Percentiles rank a stretch among this genome's conserved stretches.
These are phyloP conservation scores for Drosophila suzukii DNA, from an alignment of 1,140 invertebrate species.

Conservation along the genomic window DNA sequence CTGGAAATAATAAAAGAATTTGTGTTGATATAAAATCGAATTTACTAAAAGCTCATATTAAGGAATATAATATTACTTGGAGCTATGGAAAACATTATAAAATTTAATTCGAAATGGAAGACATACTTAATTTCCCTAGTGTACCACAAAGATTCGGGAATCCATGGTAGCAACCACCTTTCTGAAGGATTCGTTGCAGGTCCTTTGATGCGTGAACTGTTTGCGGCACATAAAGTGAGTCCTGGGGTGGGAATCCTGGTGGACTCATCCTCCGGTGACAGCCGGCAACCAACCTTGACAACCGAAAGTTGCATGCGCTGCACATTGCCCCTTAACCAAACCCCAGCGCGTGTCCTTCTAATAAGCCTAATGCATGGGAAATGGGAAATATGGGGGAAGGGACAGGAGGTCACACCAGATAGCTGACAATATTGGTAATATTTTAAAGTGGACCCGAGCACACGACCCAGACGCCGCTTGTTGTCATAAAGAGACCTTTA, in stretches of 20 bases:
- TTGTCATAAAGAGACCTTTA: constrained; percentile 76
- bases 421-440: constrained; percentile 79
- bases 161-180: constrained; percentile 21
- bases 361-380: constrained; percentile 77
- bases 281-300: constrained; percentile 60
- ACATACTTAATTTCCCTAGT: not conserved
- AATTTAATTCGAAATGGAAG: not conserved
- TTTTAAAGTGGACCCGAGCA: constrained; percentile 70
- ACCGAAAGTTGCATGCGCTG: constrained; percentile 60
- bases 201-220: constrained; percentile 70
- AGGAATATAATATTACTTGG: not conserved
- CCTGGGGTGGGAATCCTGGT: constrained; percentile 8
- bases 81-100: not conserved
- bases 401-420: constrained; percentile 57
- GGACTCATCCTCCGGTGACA: constrained; percentile 12
- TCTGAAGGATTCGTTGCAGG: constrained; percentile 55
- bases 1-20: not conserved
- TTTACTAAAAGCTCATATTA: no score
- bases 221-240: constrained; percentile 50
- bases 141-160: constrained; percentile 8
- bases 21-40: no score
- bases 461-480: constrained; percentile 63
- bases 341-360: constrained; percentile 68
- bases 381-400: constrained; percentile 5
- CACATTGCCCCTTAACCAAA: constrained; percentile 40